A percentile compares a stretch with the other conserved stretches of the same genome.
Conservation (phyloP, 1,140 invertebrate genomes). For the Drosophila sulfurigaster region DNA sequence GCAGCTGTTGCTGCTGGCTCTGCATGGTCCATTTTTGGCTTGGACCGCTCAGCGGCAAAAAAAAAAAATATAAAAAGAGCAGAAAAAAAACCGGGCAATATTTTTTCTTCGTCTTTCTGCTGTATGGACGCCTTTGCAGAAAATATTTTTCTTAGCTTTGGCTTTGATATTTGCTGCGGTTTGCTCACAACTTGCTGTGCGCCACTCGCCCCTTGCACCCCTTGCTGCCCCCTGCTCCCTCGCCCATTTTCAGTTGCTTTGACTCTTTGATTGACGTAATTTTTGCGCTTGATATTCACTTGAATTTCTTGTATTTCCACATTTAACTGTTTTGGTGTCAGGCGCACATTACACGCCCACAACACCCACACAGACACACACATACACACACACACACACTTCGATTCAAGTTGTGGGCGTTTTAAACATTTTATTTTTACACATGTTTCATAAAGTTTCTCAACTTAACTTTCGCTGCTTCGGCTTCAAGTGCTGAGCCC, state of each 20-base stretch:
- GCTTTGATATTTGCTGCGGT: constrained; percentile 63
- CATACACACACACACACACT: constrained; percentile 33
- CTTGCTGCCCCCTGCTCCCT: constrained; percentile 7
- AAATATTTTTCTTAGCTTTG: constrained; percentile 63
- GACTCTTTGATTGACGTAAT: constrained; percentile 81
- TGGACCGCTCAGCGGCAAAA: constrained; percentile 59
- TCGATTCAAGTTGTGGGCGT: constrained; percentile 56
- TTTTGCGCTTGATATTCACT: constrained; percentile 82
- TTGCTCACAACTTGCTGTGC: constrained; percentile 27
- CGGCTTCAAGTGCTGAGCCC: constrained; percentile 43
- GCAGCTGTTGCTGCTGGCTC: constrained; percentile 50
- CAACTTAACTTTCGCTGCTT: constrained; percentile 72
- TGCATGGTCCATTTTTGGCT: constrained; percentile 79
- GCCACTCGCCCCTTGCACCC: background rate
- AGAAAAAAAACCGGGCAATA: constrained; percentile 55
- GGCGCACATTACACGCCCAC: constrained; percentile 74
- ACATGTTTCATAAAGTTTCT: constrained; percentile 58
- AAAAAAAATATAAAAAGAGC: constrained; percentile 11
- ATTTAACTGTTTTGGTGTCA: constrained; percentile 83
- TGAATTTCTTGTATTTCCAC: constrained; percentile 83
- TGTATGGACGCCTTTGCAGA: constrained; percentile 71
- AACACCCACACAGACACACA: constrained; percentile 53
- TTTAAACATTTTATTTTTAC: constrained; percentile 51
- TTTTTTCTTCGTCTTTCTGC: constrained; percentile 48
- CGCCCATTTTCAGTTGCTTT: constrained; percentile 50